phyloP scores from a whole-genome alignment of 1,140 invertebrate genomes.

The Octopus sinensis region DNA sequence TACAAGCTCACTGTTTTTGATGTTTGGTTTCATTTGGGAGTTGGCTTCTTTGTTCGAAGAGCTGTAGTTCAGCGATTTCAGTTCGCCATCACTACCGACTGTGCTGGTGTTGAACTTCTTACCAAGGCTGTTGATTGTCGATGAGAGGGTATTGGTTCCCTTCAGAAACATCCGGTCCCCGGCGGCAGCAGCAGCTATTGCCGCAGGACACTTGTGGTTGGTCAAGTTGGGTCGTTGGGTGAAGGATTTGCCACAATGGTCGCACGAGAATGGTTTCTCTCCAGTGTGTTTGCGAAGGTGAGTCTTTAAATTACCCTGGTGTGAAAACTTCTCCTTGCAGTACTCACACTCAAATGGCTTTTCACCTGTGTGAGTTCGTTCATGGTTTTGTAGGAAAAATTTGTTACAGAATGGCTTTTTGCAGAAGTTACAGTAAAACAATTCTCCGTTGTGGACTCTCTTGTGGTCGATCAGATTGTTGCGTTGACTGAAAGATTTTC shows the following conservation, averaged over 20 bases:
- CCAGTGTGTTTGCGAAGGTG: slow-evolving; percentile 11
- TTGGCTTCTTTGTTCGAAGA: background rate
- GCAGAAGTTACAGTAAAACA: slow-evolving; percentile 23
- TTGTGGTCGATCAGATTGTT: slow-evolving; percentile 43
- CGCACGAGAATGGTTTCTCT: slow-evolving; percentile 7
- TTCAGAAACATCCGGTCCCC: background rate
- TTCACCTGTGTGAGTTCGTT: slow-evolving; percentile 32
- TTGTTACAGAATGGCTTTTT: slow-evolving; percentile 31
- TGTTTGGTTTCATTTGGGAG: background rate
- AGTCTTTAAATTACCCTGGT: slow-evolving; percentile 18
- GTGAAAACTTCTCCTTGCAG: slow-evolving; percentile 28
- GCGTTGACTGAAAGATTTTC: slow-evolving; percentile 31
- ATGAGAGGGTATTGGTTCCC: too few species aligned
- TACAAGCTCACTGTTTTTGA: background rate
- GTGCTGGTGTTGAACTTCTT: too few species aligned
- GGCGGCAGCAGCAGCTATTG: background rate
- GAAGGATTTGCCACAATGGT: slow-evolving; percentile 51
- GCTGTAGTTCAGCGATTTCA: too few species aligned
- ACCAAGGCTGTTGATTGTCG: too few species aligned
- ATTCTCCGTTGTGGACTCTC: slow-evolving; percentile 31
- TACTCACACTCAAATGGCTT: slow-evolving; percentile 30
- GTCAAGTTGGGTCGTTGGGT: slow-evolving; percentile 90
- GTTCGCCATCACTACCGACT: too few species aligned
- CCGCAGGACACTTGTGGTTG: slow-evolving; percentile 65
- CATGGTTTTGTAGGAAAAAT: slow-evolving; percentile 39